Percentiles rank a stretch among this genome's conserved stretches.
phyloP scores from a whole-genome alignment of 2,888 invertebrate genomes.

The Drosophila mayaguana region DNA sequence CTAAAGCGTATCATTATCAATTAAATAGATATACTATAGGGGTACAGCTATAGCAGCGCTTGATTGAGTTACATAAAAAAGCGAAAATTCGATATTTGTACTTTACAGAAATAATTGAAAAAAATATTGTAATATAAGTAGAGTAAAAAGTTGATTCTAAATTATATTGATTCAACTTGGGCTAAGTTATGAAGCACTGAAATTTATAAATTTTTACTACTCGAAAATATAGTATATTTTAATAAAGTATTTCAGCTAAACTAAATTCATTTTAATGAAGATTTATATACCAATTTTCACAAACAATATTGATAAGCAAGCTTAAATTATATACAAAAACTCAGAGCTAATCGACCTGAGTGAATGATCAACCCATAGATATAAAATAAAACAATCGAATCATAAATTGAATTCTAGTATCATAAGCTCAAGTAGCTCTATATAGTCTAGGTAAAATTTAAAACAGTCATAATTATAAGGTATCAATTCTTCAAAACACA shows the following conservation, averaged over 20 bases:
- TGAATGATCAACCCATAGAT: no score
- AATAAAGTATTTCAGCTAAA: no score
- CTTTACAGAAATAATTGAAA: not conserved
- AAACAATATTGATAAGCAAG: no score
- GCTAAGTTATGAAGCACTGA: not conserved
- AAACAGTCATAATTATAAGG: no score
- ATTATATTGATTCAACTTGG: not conserved
- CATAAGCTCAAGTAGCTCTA: not conserved
- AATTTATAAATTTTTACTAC: no score
- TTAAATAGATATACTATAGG: constrained; percentile 21
- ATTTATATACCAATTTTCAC: no score
- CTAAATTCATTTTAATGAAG: no score
- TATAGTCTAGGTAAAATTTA: not conserved
- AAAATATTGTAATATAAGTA: not conserved
- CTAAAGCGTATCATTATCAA: constrained; percentile 38
- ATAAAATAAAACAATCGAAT: no score
- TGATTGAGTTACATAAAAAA: constrained; percentile 15
- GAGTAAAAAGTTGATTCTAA: not conserved
- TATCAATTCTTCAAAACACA: not conserved
- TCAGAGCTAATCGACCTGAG: no score
- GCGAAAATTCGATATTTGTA: not conserved
- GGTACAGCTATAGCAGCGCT: not conserved
- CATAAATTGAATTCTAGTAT: no score
- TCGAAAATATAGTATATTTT: no score
- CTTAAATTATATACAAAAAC: no score